Evolutionary conservation across 2,113 vertebrate genomes (phyloP), one percentile per base, ranked within the genome.

Genomic region (Cavia porcellus): DNA sequence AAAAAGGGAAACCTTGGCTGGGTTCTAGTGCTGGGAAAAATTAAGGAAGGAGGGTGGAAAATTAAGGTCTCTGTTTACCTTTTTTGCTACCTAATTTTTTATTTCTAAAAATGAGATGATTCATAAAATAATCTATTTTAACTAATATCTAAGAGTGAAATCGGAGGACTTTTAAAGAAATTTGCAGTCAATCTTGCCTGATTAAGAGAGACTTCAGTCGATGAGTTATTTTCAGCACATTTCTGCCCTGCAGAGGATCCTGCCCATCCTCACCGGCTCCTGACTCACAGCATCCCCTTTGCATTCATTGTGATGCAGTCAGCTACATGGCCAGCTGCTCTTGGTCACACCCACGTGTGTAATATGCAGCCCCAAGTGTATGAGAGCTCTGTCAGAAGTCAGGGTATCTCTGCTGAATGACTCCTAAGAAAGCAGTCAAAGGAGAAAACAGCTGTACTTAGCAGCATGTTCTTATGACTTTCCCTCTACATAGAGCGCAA

Each of bases 1-100:
- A 0, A 59, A 92, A 88, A 90, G 25, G 7, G 72, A 90, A 90
- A 81, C 50, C 30, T 32, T 82, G 52, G 72, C 52, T 74, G 35
- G 22, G 82, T 95, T 96, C 32, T 87, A 74, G 14, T 74, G 52
- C 20, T 84, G n/a, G 45, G n/a, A 55, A 94, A 96, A 92, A 87
- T 57, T 55, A n/a, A n/a, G n/a, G n/a, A 79, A 88, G 82, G 11
- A 7, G 32, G 79, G 50, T 32, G 38, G 42, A 84, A 64, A 62
- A 64, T n/a, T 64, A n/a, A 62, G 5, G 19, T n/a, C 5, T 70
- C 15, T 38, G 35, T 45, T 92, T 95, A 90, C 28, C 11, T 82
- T 77, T 70, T 62, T 6, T 72, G 32, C 57, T 90, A 59, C 20
- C 50, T 64, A 52, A 1, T 80, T 80, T 92, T 52, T 95, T 3